Percentiles rank a stretch among this genome's conserved stretches.
phyloP scores from a whole-genome alignment of 1,140 invertebrate species.

The Drosophila busckii region DNA sequence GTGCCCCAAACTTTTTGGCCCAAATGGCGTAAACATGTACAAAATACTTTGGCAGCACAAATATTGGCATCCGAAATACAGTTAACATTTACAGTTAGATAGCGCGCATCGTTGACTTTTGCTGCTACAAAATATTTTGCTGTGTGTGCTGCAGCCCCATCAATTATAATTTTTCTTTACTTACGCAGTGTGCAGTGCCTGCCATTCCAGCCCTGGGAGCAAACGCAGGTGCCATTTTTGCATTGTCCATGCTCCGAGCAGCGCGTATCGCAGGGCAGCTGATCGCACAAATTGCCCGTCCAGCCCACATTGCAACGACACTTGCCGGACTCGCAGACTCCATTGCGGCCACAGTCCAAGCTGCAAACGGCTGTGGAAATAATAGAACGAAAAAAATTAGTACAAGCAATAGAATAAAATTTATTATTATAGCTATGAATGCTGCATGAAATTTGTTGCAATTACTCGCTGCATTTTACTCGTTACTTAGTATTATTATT shows the following conservation, averaged over 20 bases:
- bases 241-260: slow-evolving; percentile 97
- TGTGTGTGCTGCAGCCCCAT: slow-evolving; percentile 1
- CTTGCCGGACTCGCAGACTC: slow-evolving; percentile 91
- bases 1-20: slow-evolving; percentile 17
- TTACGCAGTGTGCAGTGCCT: slow-evolving; percentile 96
- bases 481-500: too few relatives aligned
- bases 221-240: slow-evolving; percentile 97
- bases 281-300: slow-evolving; percentile 94
- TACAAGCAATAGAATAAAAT: slow-evolving; percentile 1
- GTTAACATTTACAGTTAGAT: slow-evolving; percentile 4
- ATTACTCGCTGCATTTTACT: too few relatives aligned
- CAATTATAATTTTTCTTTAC: slow-evolving; percentile 80
- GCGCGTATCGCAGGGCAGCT: slow-evolving; percentile 91
- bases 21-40: slow-evolving; percentile 72
- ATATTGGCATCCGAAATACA: slow-evolving; percentile 37
- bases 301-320: slow-evolving; percentile 95
- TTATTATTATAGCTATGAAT: not conserved
- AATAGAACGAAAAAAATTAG: slow-evolving; percentile 38
- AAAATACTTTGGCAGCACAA: slow-evolving; percentile 61
- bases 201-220: slow-evolving; percentile 98
- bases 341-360: slow-evolving; percentile 93
- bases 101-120: slow-evolving; percentile 25
- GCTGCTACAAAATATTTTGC: slow-evolving; percentile 14
- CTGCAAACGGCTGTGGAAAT: slow-evolving; percentile 88
- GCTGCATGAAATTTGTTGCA: not conserved